Percentiles rank a stretch among this genome's conserved stretches.
These are phyloP conservation scores for Piaya cayana DNA, from an alignment of 2,113 vertebrate genomes.

Conservation along the genomic window DNA sequence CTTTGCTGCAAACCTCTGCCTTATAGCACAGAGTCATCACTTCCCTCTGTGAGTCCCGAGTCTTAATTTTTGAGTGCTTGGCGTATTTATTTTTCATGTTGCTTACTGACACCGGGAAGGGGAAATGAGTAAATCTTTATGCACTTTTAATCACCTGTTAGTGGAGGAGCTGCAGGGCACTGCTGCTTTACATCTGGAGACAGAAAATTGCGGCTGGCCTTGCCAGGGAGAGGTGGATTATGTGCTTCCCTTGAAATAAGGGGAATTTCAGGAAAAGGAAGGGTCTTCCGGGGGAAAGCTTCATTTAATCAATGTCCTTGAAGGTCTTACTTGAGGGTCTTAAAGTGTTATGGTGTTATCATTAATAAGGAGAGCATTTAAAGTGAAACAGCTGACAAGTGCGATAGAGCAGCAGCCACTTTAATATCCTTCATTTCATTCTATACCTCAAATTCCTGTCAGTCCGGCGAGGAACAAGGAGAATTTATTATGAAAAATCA, in stretches of 20 bases:
- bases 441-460: slow-evolving; percentile 9
- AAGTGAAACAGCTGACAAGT: not conserved
- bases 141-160: slow-evolving; percentile 53
- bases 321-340: slow-evolving; percentile 14
- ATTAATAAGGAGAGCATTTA: not conserved
- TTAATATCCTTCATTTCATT: not conserved
- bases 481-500: slow-evolving; percentile 49
- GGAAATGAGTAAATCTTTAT: slow-evolving; percentile 59
- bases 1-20: not conserved
- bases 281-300: not conserved
- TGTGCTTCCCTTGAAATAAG: not conserved
- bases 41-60: not conserved
- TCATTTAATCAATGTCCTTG: not conserved
- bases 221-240: not conserved
- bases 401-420: not conserved
- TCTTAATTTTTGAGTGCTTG: not conserved
- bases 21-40: not conserved
- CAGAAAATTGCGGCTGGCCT: not conserved
- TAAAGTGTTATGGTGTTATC: not conserved
- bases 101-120: slow-evolving; percentile 24
- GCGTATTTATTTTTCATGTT: slow-evolving; percentile 50
- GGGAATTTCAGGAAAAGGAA: not conserved
- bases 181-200: slow-evolving; percentile 6
- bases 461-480: slow-evolving; percentile 31
- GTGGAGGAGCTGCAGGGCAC: slow-evolving; percentile 31